Base-by-base conservation (phyloP, 2,113 vertebrate genomes). In the Platichthys flesus region DNA sequence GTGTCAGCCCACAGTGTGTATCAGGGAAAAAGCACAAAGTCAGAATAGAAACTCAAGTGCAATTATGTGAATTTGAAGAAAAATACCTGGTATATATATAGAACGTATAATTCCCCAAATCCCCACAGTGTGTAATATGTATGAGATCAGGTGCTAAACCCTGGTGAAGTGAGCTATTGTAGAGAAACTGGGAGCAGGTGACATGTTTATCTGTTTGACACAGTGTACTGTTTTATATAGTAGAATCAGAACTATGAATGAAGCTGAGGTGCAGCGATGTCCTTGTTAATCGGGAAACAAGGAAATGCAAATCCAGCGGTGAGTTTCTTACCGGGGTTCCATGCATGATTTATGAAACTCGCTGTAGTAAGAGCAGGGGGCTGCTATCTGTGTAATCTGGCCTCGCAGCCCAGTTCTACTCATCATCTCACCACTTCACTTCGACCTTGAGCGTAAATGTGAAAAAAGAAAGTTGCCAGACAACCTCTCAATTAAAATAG, bases 261-360 rank as follows among this genome's bases (percentile, higher is more conserved):
- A 63, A 58, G 67, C 71, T 20, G 60, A 70, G 47, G 21, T 58
- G 2, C 31, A 10, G 49, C 12, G 49, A 65, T 87, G 76, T 77
- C 75, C 57, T 35, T 42, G 81, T 74, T 59, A 79, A 88, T 86
- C 61, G 8, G 31, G 72, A 85, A 83, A 83, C 79, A 81, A 90
- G 75, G 69, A 18, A 71, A 73, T 68, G 76, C 74, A 78, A 82
- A 82, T 75, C 75, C 67, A 14, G 9, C 16, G 31, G 61, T 74
- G 69, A 76, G 55, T 74, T 31, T 31, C 31, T 31, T 56, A 75
- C 56, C 56, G 64, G 68, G 54, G 61, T 20, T 51, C 12, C 79
- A 86, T 88, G 84, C 75, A 86, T 89, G 84, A 89, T 91, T 86
- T 80, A 89, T 89, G 80, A 83, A 71, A 70, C 51, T 66, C 61